These are phyloP conservation scores for Zoanthus sociatus DNA, from an alignment of 92 coral and sea anemone species.

Conservation along the genomic window DNA sequence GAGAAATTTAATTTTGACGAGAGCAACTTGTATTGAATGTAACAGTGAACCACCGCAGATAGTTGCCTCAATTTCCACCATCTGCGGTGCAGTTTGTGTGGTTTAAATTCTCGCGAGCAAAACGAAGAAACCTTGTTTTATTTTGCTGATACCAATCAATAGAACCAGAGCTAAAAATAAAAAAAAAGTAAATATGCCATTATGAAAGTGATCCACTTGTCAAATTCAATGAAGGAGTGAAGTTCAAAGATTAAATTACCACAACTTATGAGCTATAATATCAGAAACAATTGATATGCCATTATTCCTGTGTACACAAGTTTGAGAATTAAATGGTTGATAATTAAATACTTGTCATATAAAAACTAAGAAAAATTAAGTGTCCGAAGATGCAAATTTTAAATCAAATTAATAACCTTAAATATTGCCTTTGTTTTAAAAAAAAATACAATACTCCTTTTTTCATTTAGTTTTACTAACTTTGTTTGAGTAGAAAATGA, in stretches of 20 bases:
- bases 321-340: not conserved
- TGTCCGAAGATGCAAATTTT: not conserved
- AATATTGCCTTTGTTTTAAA: too few relatives aligned
- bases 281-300: too few relatives aligned
- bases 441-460: too few relatives aligned
- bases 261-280: not conserved
- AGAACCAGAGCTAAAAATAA: not conserved
- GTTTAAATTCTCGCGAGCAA: too few relatives aligned
- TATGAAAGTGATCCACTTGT: conserved; percentile 5
- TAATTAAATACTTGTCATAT: not conserved
- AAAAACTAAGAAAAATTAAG: not conserved
- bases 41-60: too few relatives aligned
- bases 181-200: not conserved
- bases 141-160: not conserved
- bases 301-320: too few relatives aligned
- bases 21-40: too few relatives aligned
- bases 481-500: too few relatives aligned
- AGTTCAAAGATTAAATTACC: not conserved
- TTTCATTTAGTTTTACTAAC: too few relatives aligned
- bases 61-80: too few relatives aligned
- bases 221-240: not conserved
- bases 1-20: too few relatives aligned
- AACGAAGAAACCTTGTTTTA: not conserved
- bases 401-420: not conserved
- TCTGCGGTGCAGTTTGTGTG: too few relatives aligned